Conservation (phyloP, 2,113 vertebrate species). For the Glaucidium brasilianum region DNA sequence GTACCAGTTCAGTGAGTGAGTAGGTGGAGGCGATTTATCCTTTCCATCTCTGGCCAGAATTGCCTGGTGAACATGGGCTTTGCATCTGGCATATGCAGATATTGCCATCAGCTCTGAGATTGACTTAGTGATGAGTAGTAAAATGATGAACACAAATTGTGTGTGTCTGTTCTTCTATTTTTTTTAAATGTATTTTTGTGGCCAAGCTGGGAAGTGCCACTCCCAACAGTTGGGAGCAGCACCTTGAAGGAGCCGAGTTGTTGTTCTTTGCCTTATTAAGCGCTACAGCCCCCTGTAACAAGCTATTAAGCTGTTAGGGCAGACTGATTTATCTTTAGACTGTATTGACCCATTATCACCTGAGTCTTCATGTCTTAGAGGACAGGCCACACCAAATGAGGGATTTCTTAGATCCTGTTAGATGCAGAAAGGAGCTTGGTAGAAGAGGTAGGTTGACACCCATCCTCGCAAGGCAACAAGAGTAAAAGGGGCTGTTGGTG, state of each 20-base stretch:
- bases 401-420: conserved; percentile 64
- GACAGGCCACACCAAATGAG: neutral
- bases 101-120: neutral
- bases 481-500: neutral
- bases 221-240: neutral
- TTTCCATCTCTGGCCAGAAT: neutral
- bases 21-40: neutral
- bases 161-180: neutral
- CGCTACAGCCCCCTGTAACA: neutral
- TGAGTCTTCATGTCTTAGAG: neutral
- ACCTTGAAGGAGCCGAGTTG: neutral
- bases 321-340: conserved; percentile 50
- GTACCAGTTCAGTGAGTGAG: neutral
- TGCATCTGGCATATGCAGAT: neutral
- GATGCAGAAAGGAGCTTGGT: neutral
- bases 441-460: neutral
- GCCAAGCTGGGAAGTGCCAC: neutral
- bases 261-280: conserved; percentile 8
- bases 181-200: neutral
- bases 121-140: neutral
- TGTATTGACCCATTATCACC: conserved; percentile 22
- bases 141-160: neutral
- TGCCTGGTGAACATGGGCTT: neutral
- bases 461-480: neutral
- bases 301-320: conserved; percentile 27